Evolutionary conservation across 35 echinoderm and acorn worm species (phyloP).

Genomic region (Ptychodera flava): DNA sequence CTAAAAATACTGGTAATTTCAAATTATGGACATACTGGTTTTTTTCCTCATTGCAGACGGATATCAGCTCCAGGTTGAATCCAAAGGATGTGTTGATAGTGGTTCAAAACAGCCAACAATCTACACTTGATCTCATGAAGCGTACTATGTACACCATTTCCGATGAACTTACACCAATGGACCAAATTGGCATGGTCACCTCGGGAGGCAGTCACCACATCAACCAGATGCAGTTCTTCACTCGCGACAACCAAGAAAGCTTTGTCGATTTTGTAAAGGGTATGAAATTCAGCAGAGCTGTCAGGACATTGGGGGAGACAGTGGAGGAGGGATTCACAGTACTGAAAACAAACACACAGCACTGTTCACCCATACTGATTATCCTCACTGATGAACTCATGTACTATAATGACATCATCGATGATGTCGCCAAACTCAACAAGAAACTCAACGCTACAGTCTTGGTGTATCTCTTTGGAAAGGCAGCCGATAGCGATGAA

Average conservation of each 20-base stretch:
- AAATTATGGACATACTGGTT: too few species aligned
- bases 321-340: not conserved
- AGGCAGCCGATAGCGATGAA: not conserved
- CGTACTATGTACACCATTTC: not conserved
- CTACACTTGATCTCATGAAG: not conserved
- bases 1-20: too few species aligned
- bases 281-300: not conserved
- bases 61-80: not conserved
- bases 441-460: not conserved
- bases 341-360: not conserved
- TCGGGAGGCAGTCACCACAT: not conserved
- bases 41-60: too few species aligned
- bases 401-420: not conserved
- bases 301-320: not conserved
- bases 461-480: not conserved
- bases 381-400: not conserved
- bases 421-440: not conserved
- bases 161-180: not conserved
- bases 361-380: not conserved
- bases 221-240: not conserved
- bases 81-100: not conserved
- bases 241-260: not conserved
- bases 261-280: not conserved
- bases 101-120: not conserved
- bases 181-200: not conserved